Evolutionary conservation across 2,797 vertebrate genomes (phyloP), one percentile per base, ranked within the genome.

Genomic region (Myotis findleyi): DNA sequence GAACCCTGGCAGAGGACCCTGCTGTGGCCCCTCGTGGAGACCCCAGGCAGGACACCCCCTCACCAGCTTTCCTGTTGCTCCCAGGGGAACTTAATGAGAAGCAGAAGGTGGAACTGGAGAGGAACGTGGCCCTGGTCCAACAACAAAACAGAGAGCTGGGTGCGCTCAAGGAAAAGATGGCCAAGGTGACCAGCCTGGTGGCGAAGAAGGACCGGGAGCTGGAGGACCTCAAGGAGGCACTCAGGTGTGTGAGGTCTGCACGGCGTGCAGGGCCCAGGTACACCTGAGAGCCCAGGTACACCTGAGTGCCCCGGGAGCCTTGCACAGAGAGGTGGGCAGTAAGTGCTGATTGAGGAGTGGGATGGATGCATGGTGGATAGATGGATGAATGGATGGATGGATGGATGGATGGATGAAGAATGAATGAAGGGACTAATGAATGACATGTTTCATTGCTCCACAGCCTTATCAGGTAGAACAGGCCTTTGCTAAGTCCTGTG

Each of bases 81-180:
- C 59, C 93, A 99, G 99, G 98, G 27, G 98, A 99, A 80, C 97
- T 99, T 27, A 98, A 91, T 0, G 98, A 99, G 87, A 97, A 98
- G 95, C 98, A 98, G 96, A 99, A 99, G 96, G 12, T 97, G 16
- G 98, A 99, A 59, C 93, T 99, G 97, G 99, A 99, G 97, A 91
- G 59, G 80, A 98, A 98, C 41, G 66, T 87, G 89, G 95, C 94
- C 2, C 95, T 97, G 33, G 96, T 99, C 91, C 97, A 97, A 27
- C 92, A 95, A 8, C 98, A 97, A 92, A 98, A 95, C 87, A 27
- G 14, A 0, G 98, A 99, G 57, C 95, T 99, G 93, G 97, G 89
- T 11, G 14, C 49, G 11, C 98, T 99, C 77, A 98, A 89, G 73
- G 96, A 97, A 36, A 98, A 98, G 96, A 87, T 98, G 1, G 95